Evolutionary conservation across 2,888 invertebrate genomes (phyloP).

Genomic region (Macaria notata): DNA sequence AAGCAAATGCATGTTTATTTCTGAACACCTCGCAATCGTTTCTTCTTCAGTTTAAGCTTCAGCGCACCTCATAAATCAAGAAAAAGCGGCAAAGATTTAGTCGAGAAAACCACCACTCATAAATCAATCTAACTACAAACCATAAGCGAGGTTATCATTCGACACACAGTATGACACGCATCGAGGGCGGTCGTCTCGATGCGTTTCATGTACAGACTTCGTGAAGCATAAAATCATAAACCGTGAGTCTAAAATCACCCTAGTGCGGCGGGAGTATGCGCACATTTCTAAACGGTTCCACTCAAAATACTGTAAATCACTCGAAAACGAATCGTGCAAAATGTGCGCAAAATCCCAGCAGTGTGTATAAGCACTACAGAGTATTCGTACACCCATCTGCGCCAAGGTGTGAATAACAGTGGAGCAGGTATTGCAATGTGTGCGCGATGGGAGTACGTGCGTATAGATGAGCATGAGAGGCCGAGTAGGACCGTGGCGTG

Average conservation of each 20-base stretch:
- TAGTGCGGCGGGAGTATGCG: conserved; percentile 36
- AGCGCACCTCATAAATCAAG: conserved; percentile 55
- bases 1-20: conserved; percentile 27
- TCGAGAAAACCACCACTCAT: conserved; percentile 72
- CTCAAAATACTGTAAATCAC: conserved; percentile 16
- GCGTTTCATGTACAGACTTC: conserved; percentile 57
- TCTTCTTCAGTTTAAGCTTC: conserved; percentile 28
- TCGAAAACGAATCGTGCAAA: conserved; percentile 9
- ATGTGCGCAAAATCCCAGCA: conserved; percentile 36
- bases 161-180: conserved; percentile 58
- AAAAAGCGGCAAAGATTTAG: conserved; percentile 73
- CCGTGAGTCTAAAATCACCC: conserved; percentile 34
- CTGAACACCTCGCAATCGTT: conserved; percentile 28
- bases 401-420: conserved; percentile 1
- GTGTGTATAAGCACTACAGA: conserved; percentile 38
- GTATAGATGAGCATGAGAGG: conserved; percentile 44
- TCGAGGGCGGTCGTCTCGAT: conserved; percentile 46
- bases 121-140: conserved; percentile 75
- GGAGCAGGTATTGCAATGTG: neutral
- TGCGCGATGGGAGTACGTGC: conserved; percentile 38
- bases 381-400: conserved; percentile 34
- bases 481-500: conserved; percentile 68
- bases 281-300: conserved; percentile 30
- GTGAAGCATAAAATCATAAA: conserved; percentile 58
- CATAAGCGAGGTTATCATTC: conserved; percentile 74